These are phyloP conservation scores for Danio albolineatus DNA, from an alignment of 2,797 vertebrate genomes.

Conservation along the genomic window DNA sequence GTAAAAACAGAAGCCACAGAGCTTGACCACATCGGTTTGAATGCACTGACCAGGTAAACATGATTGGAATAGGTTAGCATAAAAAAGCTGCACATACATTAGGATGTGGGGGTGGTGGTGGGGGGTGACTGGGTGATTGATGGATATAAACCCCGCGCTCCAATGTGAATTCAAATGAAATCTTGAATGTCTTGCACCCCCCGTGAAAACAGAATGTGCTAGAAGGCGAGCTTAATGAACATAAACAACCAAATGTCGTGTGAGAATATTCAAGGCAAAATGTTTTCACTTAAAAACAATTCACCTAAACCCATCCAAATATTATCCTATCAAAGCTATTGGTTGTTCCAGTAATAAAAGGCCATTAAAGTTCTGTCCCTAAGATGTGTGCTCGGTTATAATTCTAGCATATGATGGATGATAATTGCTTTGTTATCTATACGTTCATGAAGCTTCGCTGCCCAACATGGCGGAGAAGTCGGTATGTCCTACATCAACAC, in stretches of 20 bases:
- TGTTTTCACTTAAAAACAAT: background rate
- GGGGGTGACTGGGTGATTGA: slow-evolving; percentile 45
- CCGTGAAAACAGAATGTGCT: slow-evolving; percentile 3
- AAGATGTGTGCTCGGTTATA: background rate
- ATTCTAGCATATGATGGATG: slow-evolving; percentile 3
- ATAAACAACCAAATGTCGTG: background rate
- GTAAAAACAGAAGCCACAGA: background rate
- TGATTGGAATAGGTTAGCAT: background rate
- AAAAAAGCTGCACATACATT: background rate
- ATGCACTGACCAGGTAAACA: slow-evolving; percentile 7
- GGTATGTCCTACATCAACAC: slow-evolving; percentile 55
- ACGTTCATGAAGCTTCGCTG: slow-evolving; percentile 20
- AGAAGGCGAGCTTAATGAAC: background rate
- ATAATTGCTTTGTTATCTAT: slow-evolving; percentile 13
- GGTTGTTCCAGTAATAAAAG: background rate
- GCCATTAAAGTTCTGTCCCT: no score
- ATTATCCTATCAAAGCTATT: background rate
- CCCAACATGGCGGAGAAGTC: slow-evolving; percentile 50
- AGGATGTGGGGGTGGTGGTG: background rate
- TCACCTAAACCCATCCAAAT: background rate
- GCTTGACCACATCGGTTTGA: background rate
- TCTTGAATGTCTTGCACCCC: slow-evolving; percentile 33
- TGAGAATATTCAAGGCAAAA: background rate
- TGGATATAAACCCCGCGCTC: slow-evolving; percentile 28
- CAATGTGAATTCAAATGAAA: slow-evolving; percentile 53